Evolutionary conservation across 2,113 vertebrate genomes (phyloP), one percentile per base, ranked within the genome.

Genomic region (Zapus hudsonius): DNA sequence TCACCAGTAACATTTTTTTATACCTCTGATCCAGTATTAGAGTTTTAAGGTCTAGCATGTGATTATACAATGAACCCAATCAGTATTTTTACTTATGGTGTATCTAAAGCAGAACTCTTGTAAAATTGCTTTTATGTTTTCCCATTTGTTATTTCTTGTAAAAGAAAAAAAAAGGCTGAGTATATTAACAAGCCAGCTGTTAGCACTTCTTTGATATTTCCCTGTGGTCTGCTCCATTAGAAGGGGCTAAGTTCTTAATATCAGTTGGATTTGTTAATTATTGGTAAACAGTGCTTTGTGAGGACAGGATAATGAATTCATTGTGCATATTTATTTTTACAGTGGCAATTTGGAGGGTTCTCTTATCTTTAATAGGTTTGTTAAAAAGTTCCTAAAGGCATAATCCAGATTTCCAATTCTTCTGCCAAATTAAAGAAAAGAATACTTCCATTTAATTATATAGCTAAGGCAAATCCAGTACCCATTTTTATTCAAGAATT

Each of bases 161-260:
- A 96, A 89, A 96, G 90, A 86, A 94, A 73, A 94, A n/a, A 91
- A 93, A 90, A 91, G 79, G 86, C 88, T 89, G 44, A 10, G 80
- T 93, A 85, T 91, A 92, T 96, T 96, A 97, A 95, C 94, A 96
- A 96, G 96, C 93, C 94, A 96, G 96, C 91, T 97, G 94, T 96
- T 98, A 94, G 84, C 79, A 20, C 92, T 95, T 74, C 94, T 89
- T 96, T 96, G 94, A 81, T 94, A 89, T 96, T 97, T 96, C 97
- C 95, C 89, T 78, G 59, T 96, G 90, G 97, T 92, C 89, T 96
- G 75, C 94, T 96, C 84, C 86, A 17, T 91, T 94, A 96, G 89
- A 96, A 7, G 91, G 91, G 86, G 59, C 93, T 95, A 89, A 92
- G 7, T 84, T 72, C 89, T 96, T 73, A 87, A 74, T 96, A 44